Conservation (phyloP, 2,888 invertebrate species). For the Luffia ferchaultella region DNA sequence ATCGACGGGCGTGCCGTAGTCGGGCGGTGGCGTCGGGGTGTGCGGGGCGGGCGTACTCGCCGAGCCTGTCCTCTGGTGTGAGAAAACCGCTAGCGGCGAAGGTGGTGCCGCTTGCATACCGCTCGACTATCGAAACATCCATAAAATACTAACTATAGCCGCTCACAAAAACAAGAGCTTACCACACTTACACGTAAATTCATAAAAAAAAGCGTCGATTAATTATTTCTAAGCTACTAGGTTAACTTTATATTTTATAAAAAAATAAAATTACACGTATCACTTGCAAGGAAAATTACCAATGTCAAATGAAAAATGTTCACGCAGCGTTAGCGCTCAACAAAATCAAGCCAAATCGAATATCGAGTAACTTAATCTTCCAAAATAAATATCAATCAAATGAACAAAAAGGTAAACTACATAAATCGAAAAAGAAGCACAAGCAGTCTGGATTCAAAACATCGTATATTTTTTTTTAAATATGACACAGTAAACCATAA, state of each 20-base stretch:
- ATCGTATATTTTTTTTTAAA: slow-evolving; percentile 49
- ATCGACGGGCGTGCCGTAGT: slow-evolving; percentile 27
- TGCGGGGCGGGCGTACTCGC: slow-evolving; percentile 20
- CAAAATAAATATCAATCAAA: slow-evolving; percentile 52
- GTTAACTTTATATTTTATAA: too few relatives aligned
- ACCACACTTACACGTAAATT: background rate
- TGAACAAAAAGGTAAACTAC: slow-evolving; percentile 29
- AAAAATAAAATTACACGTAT: too few relatives aligned
- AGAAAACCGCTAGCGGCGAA: slow-evolving; percentile 47
- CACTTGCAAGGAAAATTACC: background rate
- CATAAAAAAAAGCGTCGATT: background rate
- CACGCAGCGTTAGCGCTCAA: slow-evolving; percentile 19
- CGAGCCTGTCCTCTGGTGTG: slow-evolving; percentile 30
- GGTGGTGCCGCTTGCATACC: slow-evolving; percentile 41
- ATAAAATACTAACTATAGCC: background rate
- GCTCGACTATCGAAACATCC: slow-evolving; percentile 32
- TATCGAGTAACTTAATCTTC: slow-evolving; percentile 45
- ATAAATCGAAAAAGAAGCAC: slow-evolving; percentile 12
- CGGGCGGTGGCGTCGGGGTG: slow-evolving; percentile 18
- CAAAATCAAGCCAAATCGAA: slow-evolving; percentile 23
- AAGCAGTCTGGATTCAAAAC: slow-evolving; percentile 38
- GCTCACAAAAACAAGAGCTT: too few relatives aligned
- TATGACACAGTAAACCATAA: slow-evolving; percentile 52
- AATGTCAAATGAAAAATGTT: slow-evolving; percentile 12
- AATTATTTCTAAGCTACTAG: background rate